Evolutionary conservation across 2,113 vertebrate species (phyloP).

Genomic region (Alosa alosa): DNA sequence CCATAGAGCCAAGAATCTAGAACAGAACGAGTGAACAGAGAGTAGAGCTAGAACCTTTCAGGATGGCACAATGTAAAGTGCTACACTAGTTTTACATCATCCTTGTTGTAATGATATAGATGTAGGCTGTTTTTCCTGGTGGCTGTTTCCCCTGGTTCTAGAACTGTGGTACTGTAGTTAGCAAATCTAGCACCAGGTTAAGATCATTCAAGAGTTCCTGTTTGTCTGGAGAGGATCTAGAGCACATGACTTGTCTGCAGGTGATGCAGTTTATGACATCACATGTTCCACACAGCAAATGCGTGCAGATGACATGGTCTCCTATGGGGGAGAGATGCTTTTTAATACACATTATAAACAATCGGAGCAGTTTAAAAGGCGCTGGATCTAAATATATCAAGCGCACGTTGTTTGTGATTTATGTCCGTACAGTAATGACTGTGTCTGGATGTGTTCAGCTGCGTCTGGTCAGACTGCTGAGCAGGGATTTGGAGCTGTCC

Average conservation of each 20-base stretch:
- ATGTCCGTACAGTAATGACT: constrained; percentile 7
- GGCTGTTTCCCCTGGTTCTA: not conserved
- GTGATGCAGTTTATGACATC: not conserved
- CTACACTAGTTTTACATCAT: not conserved
- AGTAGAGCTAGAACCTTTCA: not conserved
- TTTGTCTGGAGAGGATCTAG: not conserved
- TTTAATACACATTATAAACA: not conserved
- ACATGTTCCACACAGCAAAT: not conserved
- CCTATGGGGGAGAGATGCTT: not conserved
- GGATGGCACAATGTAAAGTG: not conserved
- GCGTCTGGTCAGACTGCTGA: not conserved
- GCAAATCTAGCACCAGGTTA: no score
- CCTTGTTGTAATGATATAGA: not conserved
- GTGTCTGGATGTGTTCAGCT: not conserved
- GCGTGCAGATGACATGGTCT: not conserved
- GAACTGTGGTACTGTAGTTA: not conserved
- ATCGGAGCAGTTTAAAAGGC: not conserved
- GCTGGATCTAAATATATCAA: constrained; percentile 3
- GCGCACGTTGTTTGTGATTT: not conserved
- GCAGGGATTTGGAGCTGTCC: not conserved
- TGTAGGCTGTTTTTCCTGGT: not conserved
- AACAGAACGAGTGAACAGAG: not conserved
- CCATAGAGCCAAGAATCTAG: not conserved
- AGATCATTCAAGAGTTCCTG: not conserved
- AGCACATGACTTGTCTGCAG: not conserved